Conservation (phyloP, 2,113 vertebrate species). For the Tragelaphus buxtoni region DNA sequence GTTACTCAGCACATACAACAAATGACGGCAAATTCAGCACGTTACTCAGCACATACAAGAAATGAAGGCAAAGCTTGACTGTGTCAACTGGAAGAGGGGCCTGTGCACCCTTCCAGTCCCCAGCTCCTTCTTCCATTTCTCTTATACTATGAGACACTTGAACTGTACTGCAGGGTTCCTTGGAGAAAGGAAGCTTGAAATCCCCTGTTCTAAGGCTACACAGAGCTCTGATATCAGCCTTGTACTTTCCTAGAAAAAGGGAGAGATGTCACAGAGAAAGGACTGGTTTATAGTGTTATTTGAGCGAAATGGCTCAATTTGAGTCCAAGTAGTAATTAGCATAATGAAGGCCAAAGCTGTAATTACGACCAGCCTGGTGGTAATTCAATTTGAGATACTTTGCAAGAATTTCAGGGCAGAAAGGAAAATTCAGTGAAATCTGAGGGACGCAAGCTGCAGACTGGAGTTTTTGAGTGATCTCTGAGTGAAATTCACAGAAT, state of each 20-base stretch:
- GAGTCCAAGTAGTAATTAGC: conserved; percentile 31
- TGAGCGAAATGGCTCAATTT: neutral
- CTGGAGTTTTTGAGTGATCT: neutral
- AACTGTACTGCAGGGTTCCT: neutral
- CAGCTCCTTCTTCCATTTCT: neutral
- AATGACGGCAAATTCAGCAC: neutral
- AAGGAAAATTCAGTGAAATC: neutral
- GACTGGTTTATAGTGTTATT: neutral
- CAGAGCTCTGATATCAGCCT: neutral
- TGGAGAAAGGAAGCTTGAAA: neutral
- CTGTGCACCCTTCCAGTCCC: neutral
- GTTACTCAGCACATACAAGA: neutral
- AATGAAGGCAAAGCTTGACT: neutral
- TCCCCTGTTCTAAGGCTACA: neutral
- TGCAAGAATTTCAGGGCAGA: neutral
- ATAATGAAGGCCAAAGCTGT: conserved; percentile 38
- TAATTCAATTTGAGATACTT: neutral
- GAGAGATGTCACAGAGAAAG: neutral
- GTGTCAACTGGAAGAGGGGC: neutral
- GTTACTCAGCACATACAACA: neutral
- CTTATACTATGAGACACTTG: too few species aligned
- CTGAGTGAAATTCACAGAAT: neutral
- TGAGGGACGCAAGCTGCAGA: neutral
- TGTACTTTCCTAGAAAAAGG: neutral
- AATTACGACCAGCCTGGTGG: neutral